These are phyloP conservation scores for Nautilus pompilius DNA, from an alignment of 1,140 invertebrate species.

Conservation along the genomic window DNA sequence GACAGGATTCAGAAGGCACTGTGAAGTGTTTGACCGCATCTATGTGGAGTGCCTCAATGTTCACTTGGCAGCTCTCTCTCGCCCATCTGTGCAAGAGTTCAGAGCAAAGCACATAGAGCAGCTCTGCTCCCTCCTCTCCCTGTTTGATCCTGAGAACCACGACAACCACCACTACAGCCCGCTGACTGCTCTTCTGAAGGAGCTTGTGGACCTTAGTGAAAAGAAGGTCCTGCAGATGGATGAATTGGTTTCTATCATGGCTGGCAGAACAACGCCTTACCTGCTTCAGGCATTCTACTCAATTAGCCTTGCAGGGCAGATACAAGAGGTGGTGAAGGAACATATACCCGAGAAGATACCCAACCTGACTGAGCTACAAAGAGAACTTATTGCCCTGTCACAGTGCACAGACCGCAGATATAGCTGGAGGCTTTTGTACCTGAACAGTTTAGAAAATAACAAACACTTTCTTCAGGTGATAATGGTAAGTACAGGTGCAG, in stretches of 20 bases:
- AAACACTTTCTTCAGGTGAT: constrained; percentile 37
- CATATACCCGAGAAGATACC: constrained; percentile 1
- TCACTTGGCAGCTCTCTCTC: constrained; percentile 24
- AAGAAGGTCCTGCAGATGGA: constrained; percentile 16
- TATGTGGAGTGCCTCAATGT: constrained; percentile 33
- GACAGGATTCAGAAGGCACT: constrained; percentile 18
- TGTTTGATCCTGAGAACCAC: constrained; percentile 30
- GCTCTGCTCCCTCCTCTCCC: constrained; percentile 21
- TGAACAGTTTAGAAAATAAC: constrained; percentile 28
- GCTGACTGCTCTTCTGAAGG: constrained; percentile 31
- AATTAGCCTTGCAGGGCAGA: constrained; percentile 6
- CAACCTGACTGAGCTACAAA: constrained; percentile 28
- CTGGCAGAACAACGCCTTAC: constrained; percentile 26
- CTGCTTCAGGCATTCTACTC: constrained; percentile 35
- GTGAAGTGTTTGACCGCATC: constrained; percentile 23
- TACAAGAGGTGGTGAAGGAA: not conserved
- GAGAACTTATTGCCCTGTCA: constrained; percentile 20
- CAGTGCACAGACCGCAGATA: constrained; percentile 16
- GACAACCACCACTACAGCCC: constrained; percentile 32
- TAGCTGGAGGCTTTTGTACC: constrained; percentile 33
- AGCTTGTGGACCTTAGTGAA: constrained; percentile 24
- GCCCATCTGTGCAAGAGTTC: too few species aligned
- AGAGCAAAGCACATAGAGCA: constrained; percentile 9
- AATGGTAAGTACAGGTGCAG: too few species aligned
- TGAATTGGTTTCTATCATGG: constrained; percentile 24